These are phyloP conservation scores for Dexiosoma caninum DNA, from an alignment of 2,888 invertebrate genomes.

Conservation along the genomic window DNA sequence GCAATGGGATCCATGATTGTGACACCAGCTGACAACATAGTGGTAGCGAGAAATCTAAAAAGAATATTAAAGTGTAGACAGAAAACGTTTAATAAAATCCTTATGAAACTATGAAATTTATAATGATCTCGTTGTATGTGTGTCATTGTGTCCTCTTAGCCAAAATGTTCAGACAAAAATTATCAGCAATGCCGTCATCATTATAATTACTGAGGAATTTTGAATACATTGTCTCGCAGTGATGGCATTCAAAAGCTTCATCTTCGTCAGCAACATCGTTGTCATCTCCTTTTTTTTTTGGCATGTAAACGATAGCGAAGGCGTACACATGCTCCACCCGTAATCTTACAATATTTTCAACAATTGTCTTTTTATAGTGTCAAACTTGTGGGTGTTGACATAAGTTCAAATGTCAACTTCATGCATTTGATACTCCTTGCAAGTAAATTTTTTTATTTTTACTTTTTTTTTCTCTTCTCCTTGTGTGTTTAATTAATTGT, in stretches of 20 bases:
- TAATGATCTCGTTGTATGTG: slow-evolving; percentile 1
- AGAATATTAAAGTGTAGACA: neutral
- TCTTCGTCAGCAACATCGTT: neutral
- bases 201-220: neutral
- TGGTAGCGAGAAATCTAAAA: slow-evolving; percentile 85
- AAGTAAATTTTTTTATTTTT: slow-evolving; percentile 8
- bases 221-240: too few relatives aligned
- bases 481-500: neutral
- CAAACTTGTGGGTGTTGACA: slow-evolving; percentile 27
- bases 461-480: neutral
- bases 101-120: neutral
- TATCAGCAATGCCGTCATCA: neutral
- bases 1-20: slow-evolving; percentile 94
- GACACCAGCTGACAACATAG: slow-evolving; percentile 90
- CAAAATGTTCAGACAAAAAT: neutral
- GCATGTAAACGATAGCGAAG: neutral
- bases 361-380: slow-evolving; percentile 35
- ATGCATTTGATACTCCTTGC: slow-evolving; percentile 10
- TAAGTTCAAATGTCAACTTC: slow-evolving; percentile 39
- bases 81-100: neutral
- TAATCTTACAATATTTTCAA: slow-evolving; percentile 13
- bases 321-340: neutral
- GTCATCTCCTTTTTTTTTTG: too few relatives aligned
- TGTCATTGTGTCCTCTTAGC: neutral
- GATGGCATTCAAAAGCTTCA: too few relatives aligned